phyloP scores from a whole-genome alignment of 2,888 invertebrate genomes.

The Galerucella pusilla region DNA sequence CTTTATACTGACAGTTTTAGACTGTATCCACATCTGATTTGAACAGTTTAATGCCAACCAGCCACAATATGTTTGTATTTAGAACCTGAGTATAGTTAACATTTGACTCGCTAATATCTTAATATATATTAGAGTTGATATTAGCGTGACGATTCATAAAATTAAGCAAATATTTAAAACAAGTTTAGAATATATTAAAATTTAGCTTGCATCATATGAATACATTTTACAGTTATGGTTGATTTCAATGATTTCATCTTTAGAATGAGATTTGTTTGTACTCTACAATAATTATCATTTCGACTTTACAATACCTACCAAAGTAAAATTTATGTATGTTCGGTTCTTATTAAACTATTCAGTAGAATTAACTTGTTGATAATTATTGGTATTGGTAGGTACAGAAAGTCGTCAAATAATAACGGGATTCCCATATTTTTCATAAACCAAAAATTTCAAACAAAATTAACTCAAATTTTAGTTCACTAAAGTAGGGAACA shows the following conservation, averaged over 20 bases:
- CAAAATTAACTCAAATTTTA: not conserved
- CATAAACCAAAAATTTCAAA: not conserved
- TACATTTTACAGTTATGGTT: slow-evolving; percentile 2
- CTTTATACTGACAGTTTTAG: not conserved
- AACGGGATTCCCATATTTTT: not conserved
- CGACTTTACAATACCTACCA: slow-evolving; percentile 13
- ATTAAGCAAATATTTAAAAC: slow-evolving; percentile 4
- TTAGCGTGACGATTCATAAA: not conserved
- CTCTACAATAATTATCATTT: slow-evolving; percentile 16
- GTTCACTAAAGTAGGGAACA: too few relatives aligned
- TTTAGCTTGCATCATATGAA: slow-evolving; percentile 1
- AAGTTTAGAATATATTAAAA: slow-evolving; percentile 15
- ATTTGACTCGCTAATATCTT: slow-evolving; percentile 4
- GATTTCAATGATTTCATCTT: slow-evolving; percentile 2
- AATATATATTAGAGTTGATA: not conserved
- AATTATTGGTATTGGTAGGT: slow-evolving; percentile 1
- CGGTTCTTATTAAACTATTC: too few relatives aligned
- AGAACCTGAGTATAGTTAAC: not conserved
- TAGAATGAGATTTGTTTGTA: slow-evolving; percentile 18
- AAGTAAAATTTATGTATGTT: not conserved
- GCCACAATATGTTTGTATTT: not conserved
- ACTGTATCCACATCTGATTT: not conserved
- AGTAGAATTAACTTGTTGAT: not conserved
- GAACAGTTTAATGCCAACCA: slow-evolving; percentile 2
- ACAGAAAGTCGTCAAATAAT: not conserved